Base-by-base conservation (phyloP, 1,140 invertebrate species). In the Bombus impatiens region DNA sequence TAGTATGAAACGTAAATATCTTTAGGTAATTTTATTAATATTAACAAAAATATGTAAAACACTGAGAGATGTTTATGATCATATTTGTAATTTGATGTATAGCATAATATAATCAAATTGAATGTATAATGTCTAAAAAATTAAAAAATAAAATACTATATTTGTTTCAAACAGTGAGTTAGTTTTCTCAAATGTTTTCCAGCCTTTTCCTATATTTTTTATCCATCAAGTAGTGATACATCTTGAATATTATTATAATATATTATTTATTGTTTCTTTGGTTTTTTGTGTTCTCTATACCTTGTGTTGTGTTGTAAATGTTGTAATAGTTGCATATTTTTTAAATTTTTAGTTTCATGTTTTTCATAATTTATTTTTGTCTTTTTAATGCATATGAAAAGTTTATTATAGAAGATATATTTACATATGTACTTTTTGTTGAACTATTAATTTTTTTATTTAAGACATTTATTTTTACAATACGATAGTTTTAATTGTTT, bases 61-160 rank as follows among this genome's bases (percentile, higher is more conserved):
- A 87, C 22, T 80, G 67, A 81, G 47, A 62, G 59, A 79, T 82
- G 74, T 80, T 86, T 85, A 79, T 79, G 71, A 79, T 80, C 77
- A 82, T 59, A 86, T 85, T 84, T 91, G 86, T 91, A 91, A 91
- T 87, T 68, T 68, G 62, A 80, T 91, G 78, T 88, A 82, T 89
- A 86, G 79, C 80, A 85, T 78, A 90, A 82, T 79, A 87, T 87
- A 84, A 87, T 81, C 74, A 71, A 79, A 85, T 75, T 82, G 75
- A 90, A 67, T 85, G 87, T 93, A 91, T 90, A 88, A 88, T 88
- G 76, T 84, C 75, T 83, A 82, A 76, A 89, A 70, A 65, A 76
- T 37, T 22, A 68, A 84, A 77, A 91, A 95, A 95, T 95, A 95
- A 95, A 95, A 82, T 92, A 93, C 92, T 93, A 75, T 94, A 91